A percentile compares a stretch with the other conserved stretches of the same genome.
Evolutionary conservation across 2,888 invertebrate genomes (phyloP).

Genomic region (Rhagophthalmus giganteus): DNA sequence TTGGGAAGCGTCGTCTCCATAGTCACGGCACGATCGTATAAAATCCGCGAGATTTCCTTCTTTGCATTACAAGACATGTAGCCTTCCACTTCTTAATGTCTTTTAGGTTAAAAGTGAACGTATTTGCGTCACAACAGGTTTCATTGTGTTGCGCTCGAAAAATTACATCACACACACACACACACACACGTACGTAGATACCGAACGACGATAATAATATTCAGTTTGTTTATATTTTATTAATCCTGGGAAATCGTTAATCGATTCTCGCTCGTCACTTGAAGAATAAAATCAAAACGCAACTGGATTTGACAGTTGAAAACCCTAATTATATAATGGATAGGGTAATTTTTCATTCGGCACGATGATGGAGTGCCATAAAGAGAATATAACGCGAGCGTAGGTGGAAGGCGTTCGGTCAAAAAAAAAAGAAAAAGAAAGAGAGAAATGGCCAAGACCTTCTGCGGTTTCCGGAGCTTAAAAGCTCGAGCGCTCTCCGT

Average conservation of each 20-base stretch:
- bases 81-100: neutral
- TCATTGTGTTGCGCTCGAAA: neutral
- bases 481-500: slow-evolving; percentile 42
- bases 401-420: slow-evolving; percentile 1
- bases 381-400: neutral
- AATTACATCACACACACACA: neutral
- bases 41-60: neutral
- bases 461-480: slow-evolving; percentile 43
- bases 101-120: neutral
- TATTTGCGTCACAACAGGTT: slow-evolving; percentile 3
- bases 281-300: neutral
- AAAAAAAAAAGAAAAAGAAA: slow-evolving; percentile 8
- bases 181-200: too few relatives aligned
- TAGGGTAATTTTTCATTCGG: neutral
- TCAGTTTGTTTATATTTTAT: too few relatives aligned
- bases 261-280: too few relatives aligned
- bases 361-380: neutral
- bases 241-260: too few relatives aligned
- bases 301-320: neutral
- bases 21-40: slow-evolving; percentile 22
- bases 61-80: neutral
- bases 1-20: slow-evolving; percentile 18
- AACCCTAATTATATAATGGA: too few relatives aligned
- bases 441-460: slow-evolving; percentile 27
- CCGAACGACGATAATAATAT: too few relatives aligned